A percentile compares a stretch with the other conserved stretches of the same genome.
phyloP scores from a whole-genome alignment of 53 echinoderm and acorn worm genomes.

The Arbacia lixula region DNA sequence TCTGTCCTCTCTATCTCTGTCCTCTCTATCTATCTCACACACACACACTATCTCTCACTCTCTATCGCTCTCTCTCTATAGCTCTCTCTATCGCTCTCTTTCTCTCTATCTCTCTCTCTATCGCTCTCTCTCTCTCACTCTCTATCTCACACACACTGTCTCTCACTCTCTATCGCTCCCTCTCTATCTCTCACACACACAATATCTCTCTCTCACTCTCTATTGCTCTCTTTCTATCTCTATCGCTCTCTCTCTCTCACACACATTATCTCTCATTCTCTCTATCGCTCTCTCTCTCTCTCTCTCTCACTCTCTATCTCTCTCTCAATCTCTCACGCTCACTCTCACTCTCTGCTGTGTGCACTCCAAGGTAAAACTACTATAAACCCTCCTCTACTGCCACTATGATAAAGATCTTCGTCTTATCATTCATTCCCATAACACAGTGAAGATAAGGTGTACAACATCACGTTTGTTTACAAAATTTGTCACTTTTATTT shows the following conservation, averaged over 20 bases:
- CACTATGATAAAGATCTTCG: no score
- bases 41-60: not conserved
- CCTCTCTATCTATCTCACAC: not conserved
- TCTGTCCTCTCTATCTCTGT: not conserved
- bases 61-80: not conserved
- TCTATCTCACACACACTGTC: not conserved
- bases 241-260: not conserved
- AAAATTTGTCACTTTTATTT: conserved; percentile 48
- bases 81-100: not conserved
- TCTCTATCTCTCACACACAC: not conserved
- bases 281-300: not conserved
- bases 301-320: not conserved
- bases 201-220: not conserved
- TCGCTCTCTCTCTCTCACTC: not conserved
- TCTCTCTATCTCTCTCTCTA: not conserved
- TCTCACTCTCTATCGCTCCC: not conserved
- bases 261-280: not conserved
- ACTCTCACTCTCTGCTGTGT: no score
- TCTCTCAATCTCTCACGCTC: not conserved
- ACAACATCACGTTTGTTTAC: no score
- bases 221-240: not conserved
- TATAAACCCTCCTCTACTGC: no score
- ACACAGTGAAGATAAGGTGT: no score
- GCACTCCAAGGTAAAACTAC: no score
- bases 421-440: no score